Evolutionary conservation across 2,797 vertebrate genomes (phyloP).

Genomic region (Acomys russatus): DNA sequence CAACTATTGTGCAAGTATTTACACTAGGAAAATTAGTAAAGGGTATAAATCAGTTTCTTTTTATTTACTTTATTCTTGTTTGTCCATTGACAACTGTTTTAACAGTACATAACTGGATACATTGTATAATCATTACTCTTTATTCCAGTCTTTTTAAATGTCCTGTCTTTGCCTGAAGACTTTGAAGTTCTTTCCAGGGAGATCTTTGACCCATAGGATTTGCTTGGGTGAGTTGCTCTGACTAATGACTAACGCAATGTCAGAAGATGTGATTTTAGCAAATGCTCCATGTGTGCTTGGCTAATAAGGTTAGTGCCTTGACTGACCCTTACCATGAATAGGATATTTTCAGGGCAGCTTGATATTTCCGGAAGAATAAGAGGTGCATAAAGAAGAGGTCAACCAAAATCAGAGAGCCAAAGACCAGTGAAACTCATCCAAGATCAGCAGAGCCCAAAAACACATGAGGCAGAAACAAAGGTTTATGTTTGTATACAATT

Average conservation of each 20-base stretch:
- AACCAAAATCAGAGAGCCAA: neutral
- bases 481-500: slow-evolving; percentile 1
- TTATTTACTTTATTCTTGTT: slow-evolving; percentile 20
- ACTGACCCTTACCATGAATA: slow-evolving; percentile 33
- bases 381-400: slow-evolving; percentile 8
- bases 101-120: neutral
- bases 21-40: slow-evolving; percentile 19
- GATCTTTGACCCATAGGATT: neutral
- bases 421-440: slow-evolving; percentile 13
- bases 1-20: slow-evolving; percentile 33
- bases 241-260: slow-evolving; percentile 5
- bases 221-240: neutral
- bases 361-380: slow-evolving; percentile 53
- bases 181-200: slow-evolving; percentile 16
- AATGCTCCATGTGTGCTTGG: slow-evolving; percentile 42
- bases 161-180: neutral
- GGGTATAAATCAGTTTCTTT: slow-evolving; percentile 15
- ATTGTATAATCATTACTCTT: slow-evolving; percentile 34
- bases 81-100: slow-evolving; percentile 47
- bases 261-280: slow-evolving; percentile 31
- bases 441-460: neutral
- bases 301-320: neutral
- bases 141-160: slow-evolving; percentile 30
- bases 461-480: slow-evolving; percentile 11
- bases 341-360: slow-evolving; percentile 27